Evolutionary conservation across 2,888 invertebrate genomes (phyloP), one percentile per base, ranked within the genome.

Genomic region (Cotesia congregata): DNA sequence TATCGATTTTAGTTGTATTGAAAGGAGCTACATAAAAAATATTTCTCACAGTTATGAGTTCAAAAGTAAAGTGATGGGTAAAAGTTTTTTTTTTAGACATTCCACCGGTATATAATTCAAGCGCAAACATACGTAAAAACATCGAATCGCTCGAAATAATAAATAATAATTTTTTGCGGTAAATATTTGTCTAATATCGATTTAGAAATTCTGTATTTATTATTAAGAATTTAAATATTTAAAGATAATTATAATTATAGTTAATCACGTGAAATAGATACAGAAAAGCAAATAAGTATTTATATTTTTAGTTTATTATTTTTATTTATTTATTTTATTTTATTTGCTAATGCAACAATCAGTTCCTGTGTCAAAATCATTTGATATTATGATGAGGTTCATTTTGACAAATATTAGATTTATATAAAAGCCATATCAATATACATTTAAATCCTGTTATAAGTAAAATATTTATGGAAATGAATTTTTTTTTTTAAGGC

Each of bases 141-240:
- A 62, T 62, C 62, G 62, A 62, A 62, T 62, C 15, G 15, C 15
- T 62, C 5, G 6, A 15, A 17, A 17, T 5, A 62, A n/a, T 6
- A 62, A 62, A 15, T 17, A 30, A 30, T 30, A 30, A 30, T 62
- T 6, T 50, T 50, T 9, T 6, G 1, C 3, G 12, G 12, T 12
- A 50, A 50, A 50, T 9, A 12, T 50, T 50, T 12, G 6, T 50
- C 50, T 50, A 12, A 50, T 50, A 50, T 50, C 9, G 12, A 50
- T 50, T 4, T 50, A 9, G 7, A 50, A 50, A 12, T 50, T 50
- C 12, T 50, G 60, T 79, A 76, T 78, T 76, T 76, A 61, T 75
- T 74, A 73, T 75, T 30, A 79, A 62, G 41, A 77, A 79, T 78
- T 72, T 75, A 75, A 78, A 79, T 80, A 77, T 78, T 72, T 73